Conservation (phyloP, 2,888 invertebrate genomes). For the Ornithoptera priamus region DNA sequence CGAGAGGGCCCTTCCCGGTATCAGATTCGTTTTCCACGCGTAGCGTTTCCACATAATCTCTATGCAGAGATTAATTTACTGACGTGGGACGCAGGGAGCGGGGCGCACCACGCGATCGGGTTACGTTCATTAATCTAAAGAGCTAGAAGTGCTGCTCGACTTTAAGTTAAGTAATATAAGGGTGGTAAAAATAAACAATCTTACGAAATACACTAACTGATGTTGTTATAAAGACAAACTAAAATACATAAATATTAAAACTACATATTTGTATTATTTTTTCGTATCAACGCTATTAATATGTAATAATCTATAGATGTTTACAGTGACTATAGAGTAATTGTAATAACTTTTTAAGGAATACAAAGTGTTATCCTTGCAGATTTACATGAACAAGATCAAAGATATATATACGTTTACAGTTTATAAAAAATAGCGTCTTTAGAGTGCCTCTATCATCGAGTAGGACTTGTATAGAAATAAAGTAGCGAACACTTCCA, state of each 20-base stretch:
- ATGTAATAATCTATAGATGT: too few species aligned
- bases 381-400: not conserved
- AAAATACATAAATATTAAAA: too few species aligned
- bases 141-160: slow-evolving; percentile 38
- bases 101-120: slow-evolving; percentile 56
- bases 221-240: too few species aligned
- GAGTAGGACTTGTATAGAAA: slow-evolving; percentile 9
- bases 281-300: too few species aligned
- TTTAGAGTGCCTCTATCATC: not conserved
- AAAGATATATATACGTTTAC: not conserved
- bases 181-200: too few species aligned
- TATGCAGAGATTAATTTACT: slow-evolving; percentile 56
- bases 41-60: slow-evolving; percentile 32
- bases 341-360: too few species aligned
- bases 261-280: too few species aligned
- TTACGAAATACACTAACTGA: too few species aligned
- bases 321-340: too few species aligned
- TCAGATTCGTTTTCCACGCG: not conserved
- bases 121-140: slow-evolving; percentile 64
- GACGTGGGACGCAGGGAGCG: slow-evolving; percentile 51
- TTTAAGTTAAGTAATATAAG: not conserved
- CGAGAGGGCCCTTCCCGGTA: not conserved
- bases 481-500: not conserved
- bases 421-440: not conserved
- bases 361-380: too few species aligned